These are phyloP conservation scores for Hetaerina titia DNA, from an alignment of 2,888 invertebrate genomes.

Conservation along the genomic window DNA sequence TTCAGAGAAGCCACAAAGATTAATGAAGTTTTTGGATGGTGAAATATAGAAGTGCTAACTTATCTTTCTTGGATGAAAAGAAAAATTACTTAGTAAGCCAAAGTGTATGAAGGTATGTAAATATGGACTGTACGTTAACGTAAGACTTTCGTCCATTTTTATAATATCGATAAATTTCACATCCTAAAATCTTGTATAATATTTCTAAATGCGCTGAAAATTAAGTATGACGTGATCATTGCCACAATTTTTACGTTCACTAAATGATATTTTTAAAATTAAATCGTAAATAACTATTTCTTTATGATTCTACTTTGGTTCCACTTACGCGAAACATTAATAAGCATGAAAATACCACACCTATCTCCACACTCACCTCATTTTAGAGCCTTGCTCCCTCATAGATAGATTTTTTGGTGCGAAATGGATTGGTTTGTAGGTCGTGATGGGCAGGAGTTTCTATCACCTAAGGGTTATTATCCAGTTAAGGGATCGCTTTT, in stretches of 20 bases:
- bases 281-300: too few relatives aligned
- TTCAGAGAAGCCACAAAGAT: background rate
- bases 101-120: background rate
- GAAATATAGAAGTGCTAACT: background rate
- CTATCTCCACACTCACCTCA: background rate
- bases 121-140: background rate
- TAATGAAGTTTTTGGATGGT: constrained; percentile 4
- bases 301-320: background rate
- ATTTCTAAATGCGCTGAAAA: too few relatives aligned
- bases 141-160: background rate
- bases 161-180: background rate
- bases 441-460: background rate
- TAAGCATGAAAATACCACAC: background rate
- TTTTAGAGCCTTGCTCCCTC: background rate
- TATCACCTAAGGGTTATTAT: background rate
- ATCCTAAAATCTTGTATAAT: background rate
- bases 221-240: too few relatives aligned
- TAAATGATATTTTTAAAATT: too few relatives aligned
- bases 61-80: background rate
- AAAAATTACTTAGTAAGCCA: background rate
- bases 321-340: background rate
- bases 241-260: too few relatives aligned
- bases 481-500: too few relatives aligned
- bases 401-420: too few relatives aligned
- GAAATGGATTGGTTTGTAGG: background rate